Base-by-base conservation (phyloP, 2,797 vertebrate genomes). In the Crax fasciolata region DNA sequence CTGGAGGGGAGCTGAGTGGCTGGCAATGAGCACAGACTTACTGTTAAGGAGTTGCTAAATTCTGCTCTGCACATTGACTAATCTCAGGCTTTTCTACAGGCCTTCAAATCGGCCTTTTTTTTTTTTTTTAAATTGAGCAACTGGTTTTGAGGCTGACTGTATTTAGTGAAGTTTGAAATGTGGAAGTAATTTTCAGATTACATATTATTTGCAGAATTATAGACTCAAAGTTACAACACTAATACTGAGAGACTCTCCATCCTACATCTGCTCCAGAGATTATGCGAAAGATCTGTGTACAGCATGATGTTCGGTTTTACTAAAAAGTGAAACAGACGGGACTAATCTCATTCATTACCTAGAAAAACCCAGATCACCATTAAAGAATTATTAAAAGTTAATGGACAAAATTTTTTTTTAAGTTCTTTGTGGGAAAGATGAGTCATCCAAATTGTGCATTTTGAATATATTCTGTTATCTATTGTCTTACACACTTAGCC, bases 141-240 rank as follows among this genome's bases (percentile, higher is more conserved):
- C 84, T 89, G 67, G 54, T 87, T 89, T 32, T 79, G 44, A 28
- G 63, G 51, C 30, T 79, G 20, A 59, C 61, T 21, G 13, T 75
- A 84, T 87, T 83, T 74, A 80, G 25, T 44, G 58, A 89, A 78
- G 58, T 66, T 30, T 68, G 62, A 94, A 90, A 82, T 10, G 11
- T 48, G 48, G 63, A 93, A 94, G 65, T 12, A 32, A 27, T 84
- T 93, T 95, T 84, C 67, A 72, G 74, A 59, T 32, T 83, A 52
- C 28, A 68, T 63, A 43, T 66, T 67, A 77, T 95, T 84, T 59
- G 43, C 48, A 88, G 82, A 93, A 81, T 84, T 43, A 49, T 0
- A 43, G 75, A 46, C 41, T 70, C 57, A 30, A 66, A 55, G 30
- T 46, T 90, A 66, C 49, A 49, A 39, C 32, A 88, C 28, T 51